phyloP scores from a whole-genome alignment of 2,888 invertebrate genomes.

The Idaea aversata region DNA sequence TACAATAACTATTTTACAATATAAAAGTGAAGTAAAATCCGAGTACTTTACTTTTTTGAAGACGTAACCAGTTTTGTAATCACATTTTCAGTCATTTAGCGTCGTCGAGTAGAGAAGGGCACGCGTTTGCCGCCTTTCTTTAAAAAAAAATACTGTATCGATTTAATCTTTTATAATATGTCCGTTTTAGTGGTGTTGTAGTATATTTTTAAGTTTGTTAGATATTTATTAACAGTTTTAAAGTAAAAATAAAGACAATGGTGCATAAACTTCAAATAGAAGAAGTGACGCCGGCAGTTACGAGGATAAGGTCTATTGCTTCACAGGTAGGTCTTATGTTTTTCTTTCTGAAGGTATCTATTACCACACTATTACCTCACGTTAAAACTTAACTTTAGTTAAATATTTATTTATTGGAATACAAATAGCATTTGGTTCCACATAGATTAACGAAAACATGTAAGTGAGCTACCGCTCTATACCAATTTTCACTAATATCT shows the following conservation, averaged over 20 bases:
- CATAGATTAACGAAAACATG: too few species aligned
- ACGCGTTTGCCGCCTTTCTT: not conserved
- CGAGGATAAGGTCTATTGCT: conserved; percentile 46
- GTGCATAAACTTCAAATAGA: conserved; percentile 30
- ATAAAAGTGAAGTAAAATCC: not conserved
- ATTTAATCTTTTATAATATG: not conserved
- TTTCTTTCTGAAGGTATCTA: not conserved
- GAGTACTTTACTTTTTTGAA: not conserved
- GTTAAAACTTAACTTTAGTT: too few species aligned
- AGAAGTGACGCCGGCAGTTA: conserved; percentile 32
- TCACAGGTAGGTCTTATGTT: conserved; percentile 53
- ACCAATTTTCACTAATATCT: too few species aligned
- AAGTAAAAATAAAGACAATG: conserved; percentile 19
- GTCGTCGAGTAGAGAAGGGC: not conserved
- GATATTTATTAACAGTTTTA: not conserved
- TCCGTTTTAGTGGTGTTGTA: not conserved
- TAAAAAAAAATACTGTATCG: not conserved
- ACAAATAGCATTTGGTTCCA: too few species aligned
- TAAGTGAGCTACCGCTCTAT: too few species aligned
- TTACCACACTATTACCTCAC: not conserved
- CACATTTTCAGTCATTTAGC: not conserved
- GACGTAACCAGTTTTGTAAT: not conserved
- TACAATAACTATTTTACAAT: not conserved
- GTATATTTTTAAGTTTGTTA: not conserved
- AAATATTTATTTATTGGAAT: too few species aligned